Evolutionary conservation across 2,113 vertebrate genomes (phyloP), one percentile per base, ranked within the genome.

Genomic region (Rissa tridactyla): DNA sequence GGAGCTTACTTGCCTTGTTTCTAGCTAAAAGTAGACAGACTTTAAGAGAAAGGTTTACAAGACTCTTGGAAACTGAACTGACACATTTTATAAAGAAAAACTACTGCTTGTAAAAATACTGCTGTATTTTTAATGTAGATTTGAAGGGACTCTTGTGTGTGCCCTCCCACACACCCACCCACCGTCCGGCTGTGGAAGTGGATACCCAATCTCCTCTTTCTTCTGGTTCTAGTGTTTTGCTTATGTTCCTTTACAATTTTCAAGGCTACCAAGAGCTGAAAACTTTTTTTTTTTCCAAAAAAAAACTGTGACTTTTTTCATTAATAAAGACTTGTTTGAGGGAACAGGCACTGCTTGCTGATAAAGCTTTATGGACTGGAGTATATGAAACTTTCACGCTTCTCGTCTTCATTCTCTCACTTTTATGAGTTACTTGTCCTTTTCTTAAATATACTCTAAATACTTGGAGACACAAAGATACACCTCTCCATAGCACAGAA

Each of bases 131-230:
- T 80, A 79, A 82, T n/a, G 20, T 1, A 80, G 82, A 46, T 79
- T 57, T 66, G 71, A 89, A 94, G 51, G 32, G 46, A 36, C 90
- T 91, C 5, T 14, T 40, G 55, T 22, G 16, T 69, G 58, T 42
- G 58, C 55, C 79, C 87, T 95, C 90, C 94, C 90, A 95, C 96
- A 16, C 65, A 84, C 1, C 69, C 93, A 54, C 93, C 91, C 87
- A 97, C 96, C 25, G 2, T 29, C 81, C 58, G 2, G 89, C 94
- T 95, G 92, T 93, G 61, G 12, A 60, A 80, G 10, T 10, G 46
- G 62, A 13, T 71, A 68, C 51, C 32, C 49, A 49, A 3, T 36
- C 79, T 52, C 68, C 42, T 77, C 58, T 84, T 83, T 20, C 55
- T 70, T 18, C 47, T 82, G 30, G 71, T 55, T 36, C 52, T 44